Conservation (phyloP, 2,888 invertebrate genomes). For the Meloe dianella region DNA sequence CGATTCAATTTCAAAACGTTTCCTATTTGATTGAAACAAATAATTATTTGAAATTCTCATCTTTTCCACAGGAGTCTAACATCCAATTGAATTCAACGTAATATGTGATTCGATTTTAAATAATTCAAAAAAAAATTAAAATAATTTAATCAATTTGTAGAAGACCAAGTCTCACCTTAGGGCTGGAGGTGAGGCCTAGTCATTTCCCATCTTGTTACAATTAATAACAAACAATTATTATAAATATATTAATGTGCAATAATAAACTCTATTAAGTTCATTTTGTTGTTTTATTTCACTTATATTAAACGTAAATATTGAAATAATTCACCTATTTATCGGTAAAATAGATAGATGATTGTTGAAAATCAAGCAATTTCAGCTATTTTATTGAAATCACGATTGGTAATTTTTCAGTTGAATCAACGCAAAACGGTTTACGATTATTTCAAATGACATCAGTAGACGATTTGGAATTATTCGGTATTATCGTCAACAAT, state of each 20-base stretch:
- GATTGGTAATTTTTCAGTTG: no score
- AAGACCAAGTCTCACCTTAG: constrained; percentile 42
- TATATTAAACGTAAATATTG: no score
- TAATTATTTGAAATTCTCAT: neutral
- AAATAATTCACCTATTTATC: no score
- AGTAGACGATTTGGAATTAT: no score
- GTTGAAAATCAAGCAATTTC: no score
- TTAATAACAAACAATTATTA: constrained; percentile 19
- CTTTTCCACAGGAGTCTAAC: constrained; percentile 45
- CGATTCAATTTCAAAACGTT: constrained; percentile 24
- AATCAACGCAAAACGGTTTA: no score
- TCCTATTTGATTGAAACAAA: neutral
- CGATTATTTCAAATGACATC: no score
- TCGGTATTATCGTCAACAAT: no score
- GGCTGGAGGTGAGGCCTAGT: constrained; percentile 47
- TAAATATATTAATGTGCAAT: constrained; percentile 47
- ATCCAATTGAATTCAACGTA: constrained; percentile 38
- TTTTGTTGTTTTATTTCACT: neutral
- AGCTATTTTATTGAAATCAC: no score
- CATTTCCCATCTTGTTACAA: constrained; percentile 36
- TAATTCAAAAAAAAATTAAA: constrained; percentile 29
- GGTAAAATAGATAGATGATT: no score
- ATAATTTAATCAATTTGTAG: constrained; percentile 22
- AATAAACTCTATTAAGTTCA: constrained; percentile 38
- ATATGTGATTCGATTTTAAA: constrained; percentile 40